These are phyloP conservation scores for Cosmia trapezina DNA, from an alignment of 2,888 invertebrate species.

Conservation along the genomic window DNA sequence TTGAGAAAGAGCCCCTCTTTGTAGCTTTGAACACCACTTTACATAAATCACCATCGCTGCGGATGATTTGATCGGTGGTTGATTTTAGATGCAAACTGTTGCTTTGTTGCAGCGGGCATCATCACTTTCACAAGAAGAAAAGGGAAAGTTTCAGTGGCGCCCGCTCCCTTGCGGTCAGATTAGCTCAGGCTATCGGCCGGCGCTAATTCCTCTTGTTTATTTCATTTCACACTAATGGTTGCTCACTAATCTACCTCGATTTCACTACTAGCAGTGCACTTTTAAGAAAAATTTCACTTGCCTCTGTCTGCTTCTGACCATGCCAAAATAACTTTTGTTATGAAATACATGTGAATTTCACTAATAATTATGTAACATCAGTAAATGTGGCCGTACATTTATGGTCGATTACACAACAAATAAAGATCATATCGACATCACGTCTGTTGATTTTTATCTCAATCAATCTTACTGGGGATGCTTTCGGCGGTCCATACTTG, in stretches of 20 bases:
- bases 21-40: conserved; percentile 41
- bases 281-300: conserved; percentile 59
- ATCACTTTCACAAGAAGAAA: conserved; percentile 90
- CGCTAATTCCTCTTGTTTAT: conserved; percentile 87
- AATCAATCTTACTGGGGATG: conserved; percentile 77
- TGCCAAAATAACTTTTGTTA: conserved; percentile 45
- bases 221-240: conserved; percentile 82
- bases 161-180: conserved; percentile 89
- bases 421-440: conserved; percentile 75
- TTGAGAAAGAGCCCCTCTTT: conserved; percentile 16
- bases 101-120: conserved; percentile 85
- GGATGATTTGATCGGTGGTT: conserved; percentile 72
- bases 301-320: conserved; percentile 47
- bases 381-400: conserved; percentile 56
- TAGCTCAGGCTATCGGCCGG: conserved; percentile 82
- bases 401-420: conserved; percentile 63
- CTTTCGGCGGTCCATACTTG: conserved; percentile 73
- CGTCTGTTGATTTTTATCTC: conserved; percentile 79
- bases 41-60: conserved; percentile 62
- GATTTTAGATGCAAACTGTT: conserved; percentile 81
- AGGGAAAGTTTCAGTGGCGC: conserved; percentile 87
- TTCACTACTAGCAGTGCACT: conserved; percentile 72
- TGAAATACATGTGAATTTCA: conserved; percentile 62
- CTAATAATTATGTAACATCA: conserved; percentile 71
- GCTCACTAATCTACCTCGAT: conserved; percentile 75